Evolutionary conservation across 2,113 vertebrate species (phyloP), one percentile per base, ranked within the genome.

Genomic region (Hypocryptadius cinnamomeus): DNA sequence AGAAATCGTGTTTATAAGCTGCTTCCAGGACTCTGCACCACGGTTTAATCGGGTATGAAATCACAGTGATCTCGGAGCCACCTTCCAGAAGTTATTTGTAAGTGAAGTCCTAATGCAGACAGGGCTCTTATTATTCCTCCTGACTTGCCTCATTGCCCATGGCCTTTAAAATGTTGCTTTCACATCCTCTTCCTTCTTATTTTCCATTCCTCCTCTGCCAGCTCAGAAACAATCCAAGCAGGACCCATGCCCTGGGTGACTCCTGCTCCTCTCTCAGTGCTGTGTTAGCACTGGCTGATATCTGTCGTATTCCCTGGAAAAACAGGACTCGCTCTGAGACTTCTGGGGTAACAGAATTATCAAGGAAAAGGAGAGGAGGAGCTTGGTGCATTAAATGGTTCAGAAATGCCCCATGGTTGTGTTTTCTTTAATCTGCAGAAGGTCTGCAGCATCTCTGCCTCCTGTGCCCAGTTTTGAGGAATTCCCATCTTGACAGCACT

Each of bases 11-110:
- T 33, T 63, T 13, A 3, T 25, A 5, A 56, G 64, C 80, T 78
- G 87, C 81, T 87, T 57, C 48, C 72, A 28, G 77, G 59, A n/a
- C 87, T 42, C 63, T 23, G 59, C 70, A 13, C 4, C 30, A 8
- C 1, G 1, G 78, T 37, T 93, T 93, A 96, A 93, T 94, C 42
- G 5, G 69, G 64, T 89, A 33, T 94, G 90, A 96, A 92, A 89
- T 86, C 80, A 35, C 92, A 61, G 48, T 33, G 64, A 89, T 85
- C 93, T 64, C 68, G 7, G 17, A 51, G 79, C 61, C 23, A 56
- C 86, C 85, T 57, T 64, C 76, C 50, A 10, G 6, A 33, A 76
- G 76, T 59, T 85, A 50, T 79, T 70, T 69, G 15, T 59, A 66
- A 94, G 78, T 61, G 69, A 65, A 92, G 85, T 80, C 31, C 73